These are phyloP conservation scores for Callinectes sapidus DNA, from an alignment of 2,888 invertebrate genomes.

Conservation along the genomic window DNA sequence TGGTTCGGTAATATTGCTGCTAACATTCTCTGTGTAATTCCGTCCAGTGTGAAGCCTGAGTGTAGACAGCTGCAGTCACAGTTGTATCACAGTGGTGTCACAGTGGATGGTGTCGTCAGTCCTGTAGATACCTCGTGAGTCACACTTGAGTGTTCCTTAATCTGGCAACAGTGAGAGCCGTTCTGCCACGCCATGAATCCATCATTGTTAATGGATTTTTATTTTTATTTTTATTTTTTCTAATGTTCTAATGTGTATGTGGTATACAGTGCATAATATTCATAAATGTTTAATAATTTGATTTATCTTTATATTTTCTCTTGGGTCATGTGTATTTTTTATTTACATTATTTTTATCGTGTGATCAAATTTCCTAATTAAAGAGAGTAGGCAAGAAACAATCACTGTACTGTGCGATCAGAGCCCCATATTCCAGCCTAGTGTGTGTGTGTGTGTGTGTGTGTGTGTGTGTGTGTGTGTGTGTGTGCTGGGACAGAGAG, in stretches of 20 bases:
- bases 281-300: neutral
- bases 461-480: conserved; percentile 20
- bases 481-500: neutral
- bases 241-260: too few relatives aligned
- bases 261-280: neutral
- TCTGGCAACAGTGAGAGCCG: neutral
- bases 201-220: neutral
- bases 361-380: neutral
- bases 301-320: neutral
- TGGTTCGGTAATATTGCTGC: neutral
- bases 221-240: neutral
- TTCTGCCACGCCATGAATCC: neutral
- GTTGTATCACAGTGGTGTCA: neutral
- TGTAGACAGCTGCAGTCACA: neutral
- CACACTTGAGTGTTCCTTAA: neutral
- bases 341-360: neutral
- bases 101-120: neutral
- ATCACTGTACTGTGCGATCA: neutral
- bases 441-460: conserved; percentile 9
- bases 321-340: neutral
- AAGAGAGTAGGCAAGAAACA: neutral
- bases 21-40: neutral
- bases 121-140: neutral
- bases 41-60: neutral
- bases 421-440: neutral